Evolutionary conservation across 2,113 vertebrate genomes (phyloP).

Genomic region (Apaloderma vittatum): DNA sequence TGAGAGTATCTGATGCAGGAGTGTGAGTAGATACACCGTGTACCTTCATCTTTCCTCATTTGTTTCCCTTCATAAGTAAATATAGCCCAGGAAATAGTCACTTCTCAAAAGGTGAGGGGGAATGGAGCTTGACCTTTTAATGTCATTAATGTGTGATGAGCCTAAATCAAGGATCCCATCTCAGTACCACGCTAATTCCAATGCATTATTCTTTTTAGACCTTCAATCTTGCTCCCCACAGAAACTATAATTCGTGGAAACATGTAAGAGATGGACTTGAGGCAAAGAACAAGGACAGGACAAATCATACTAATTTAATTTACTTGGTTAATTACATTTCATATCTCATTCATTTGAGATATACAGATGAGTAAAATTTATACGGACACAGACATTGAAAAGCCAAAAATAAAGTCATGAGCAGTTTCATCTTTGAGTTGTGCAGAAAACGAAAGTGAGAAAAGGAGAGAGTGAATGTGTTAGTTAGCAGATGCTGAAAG

Average conservation of each 20-base stretch:
- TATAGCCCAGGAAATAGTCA: not conserved
- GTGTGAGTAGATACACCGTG: accelerated
- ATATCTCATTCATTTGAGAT: constrained; percentile 63
- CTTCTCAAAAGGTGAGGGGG: not conserved
- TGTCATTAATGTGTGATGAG: accelerated
- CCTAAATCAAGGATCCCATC: not conserved
- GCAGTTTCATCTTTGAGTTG: constrained; percentile 46
- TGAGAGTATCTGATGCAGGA: not conserved
- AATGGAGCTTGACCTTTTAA: not conserved
- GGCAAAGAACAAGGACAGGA: constrained; percentile 51
- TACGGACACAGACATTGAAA: constrained; percentile 40
- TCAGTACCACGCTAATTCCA: not conserved
- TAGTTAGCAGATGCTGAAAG: constrained; percentile 53
- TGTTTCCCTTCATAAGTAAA: not conserved
- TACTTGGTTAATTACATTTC: constrained; percentile 72
- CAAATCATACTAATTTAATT: constrained; percentile 71
- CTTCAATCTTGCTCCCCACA: not conserved
- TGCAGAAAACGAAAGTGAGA: constrained; percentile 66
- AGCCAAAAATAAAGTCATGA: constrained; percentile 70
- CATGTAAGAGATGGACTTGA: constrained; percentile 29
- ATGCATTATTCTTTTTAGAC: not conserved
- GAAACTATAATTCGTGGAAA: constrained; percentile 22
- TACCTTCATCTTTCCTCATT: not conserved
- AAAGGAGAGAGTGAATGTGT: constrained; percentile 58
- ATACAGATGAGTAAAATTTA: constrained; percentile 61